These are phyloP conservation scores for Yponomeuta cagnagella DNA, from an alignment of 2,888 invertebrate genomes.

Conservation along the genomic window DNA sequence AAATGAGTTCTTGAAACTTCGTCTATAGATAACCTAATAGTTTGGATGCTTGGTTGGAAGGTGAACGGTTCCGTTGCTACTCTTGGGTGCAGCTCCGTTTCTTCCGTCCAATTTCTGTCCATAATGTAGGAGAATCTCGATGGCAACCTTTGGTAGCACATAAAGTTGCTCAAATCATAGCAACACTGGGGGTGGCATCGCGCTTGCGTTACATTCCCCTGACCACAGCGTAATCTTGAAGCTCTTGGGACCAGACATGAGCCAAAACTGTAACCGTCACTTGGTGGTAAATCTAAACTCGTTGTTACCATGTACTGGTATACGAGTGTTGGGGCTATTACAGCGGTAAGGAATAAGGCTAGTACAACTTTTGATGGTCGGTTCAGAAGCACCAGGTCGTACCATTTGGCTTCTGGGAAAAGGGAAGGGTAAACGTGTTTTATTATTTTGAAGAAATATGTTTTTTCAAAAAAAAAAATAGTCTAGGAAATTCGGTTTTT, in stretches of 20 bases:
- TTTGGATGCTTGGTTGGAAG: slow-evolving; percentile 35
- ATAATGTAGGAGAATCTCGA: slow-evolving; percentile 67
- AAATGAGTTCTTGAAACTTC: slow-evolving; percentile 55
- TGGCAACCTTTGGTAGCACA: slow-evolving; percentile 72
- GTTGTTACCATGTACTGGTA: slow-evolving; percentile 46
- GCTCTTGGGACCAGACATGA: slow-evolving; percentile 49
- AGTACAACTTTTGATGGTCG: slow-evolving; percentile 45
- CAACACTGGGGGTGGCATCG: slow-evolving; percentile 70
- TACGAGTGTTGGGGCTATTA: slow-evolving; percentile 46
- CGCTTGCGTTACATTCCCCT: slow-evolving; percentile 35
- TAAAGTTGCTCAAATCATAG: slow-evolving; percentile 50
- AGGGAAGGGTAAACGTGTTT: not conserved
- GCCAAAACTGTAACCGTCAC: slow-evolving; percentile 57
- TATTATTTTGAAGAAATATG: not conserved
- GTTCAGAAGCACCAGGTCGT: slow-evolving; percentile 53
- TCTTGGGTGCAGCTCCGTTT: slow-evolving; percentile 43
- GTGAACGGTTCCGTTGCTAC: slow-evolving; percentile 47
- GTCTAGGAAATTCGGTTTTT: too few species aligned
- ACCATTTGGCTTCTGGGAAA: slow-evolving; percentile 59
- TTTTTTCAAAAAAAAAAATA: too few species aligned
- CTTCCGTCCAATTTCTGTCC: slow-evolving; percentile 47
- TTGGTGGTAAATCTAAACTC: slow-evolving; percentile 38
- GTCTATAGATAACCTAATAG: slow-evolving; percentile 47
- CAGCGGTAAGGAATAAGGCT: slow-evolving; percentile 33
- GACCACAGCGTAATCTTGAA: slow-evolving; percentile 54